phyloP scores from a whole-genome alignment of 2,113 vertebrate genomes.

The Muntiacus reevesi region DNA sequence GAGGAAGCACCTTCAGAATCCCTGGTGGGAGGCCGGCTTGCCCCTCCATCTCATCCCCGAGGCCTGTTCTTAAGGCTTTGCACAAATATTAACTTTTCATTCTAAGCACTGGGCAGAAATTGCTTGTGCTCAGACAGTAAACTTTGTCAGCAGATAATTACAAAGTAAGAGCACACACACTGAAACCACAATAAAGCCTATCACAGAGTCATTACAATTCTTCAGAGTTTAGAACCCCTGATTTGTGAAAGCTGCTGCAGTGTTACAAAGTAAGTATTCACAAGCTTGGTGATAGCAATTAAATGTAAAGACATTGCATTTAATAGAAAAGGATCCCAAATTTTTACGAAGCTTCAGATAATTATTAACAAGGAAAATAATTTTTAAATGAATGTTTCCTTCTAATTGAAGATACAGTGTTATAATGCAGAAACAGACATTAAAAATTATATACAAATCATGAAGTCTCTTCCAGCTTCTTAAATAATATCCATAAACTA shows the following conservation, averaged over 20 bases:
- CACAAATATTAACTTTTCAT: background rate
- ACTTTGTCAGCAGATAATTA: background rate
- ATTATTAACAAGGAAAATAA: background rate
- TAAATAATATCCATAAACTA: background rate
- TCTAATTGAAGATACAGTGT: background rate
- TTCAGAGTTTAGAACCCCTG: background rate
- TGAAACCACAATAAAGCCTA: background rate
- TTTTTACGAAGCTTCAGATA: background rate
- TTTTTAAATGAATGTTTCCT: constrained; percentile 2
- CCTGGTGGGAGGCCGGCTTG: background rate
- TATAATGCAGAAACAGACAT: background rate
- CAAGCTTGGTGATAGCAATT: background rate
- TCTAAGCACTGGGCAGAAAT: background rate
- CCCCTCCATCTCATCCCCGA: background rate
- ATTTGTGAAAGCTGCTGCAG: background rate
- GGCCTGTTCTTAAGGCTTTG: background rate
- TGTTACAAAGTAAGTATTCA: background rate
- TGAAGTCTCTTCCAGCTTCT: background rate
- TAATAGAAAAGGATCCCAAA: background rate
- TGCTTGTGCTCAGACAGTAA: background rate
- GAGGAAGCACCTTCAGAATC: background rate
- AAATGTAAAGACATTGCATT: background rate
- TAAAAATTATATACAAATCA: background rate
- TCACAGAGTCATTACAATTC: background rate
- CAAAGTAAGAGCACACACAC: background rate